These are phyloP conservation scores for Ochropleura leucogaster DNA, from an alignment of 2,888 invertebrate species.

Conservation along the genomic window DNA sequence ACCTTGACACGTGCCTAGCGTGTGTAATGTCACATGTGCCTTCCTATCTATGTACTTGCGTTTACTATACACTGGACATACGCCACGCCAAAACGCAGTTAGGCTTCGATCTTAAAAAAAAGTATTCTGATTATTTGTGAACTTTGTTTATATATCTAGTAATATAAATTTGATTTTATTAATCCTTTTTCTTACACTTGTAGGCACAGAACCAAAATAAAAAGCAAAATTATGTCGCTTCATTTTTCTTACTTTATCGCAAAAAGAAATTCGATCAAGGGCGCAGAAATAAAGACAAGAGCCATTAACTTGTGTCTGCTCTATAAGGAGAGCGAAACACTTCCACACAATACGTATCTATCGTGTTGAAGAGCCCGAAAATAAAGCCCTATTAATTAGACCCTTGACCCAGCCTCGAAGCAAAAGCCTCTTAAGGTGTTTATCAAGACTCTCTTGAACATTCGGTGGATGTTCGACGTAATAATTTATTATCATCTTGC, in stretches of 20 bases:
- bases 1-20: conserved; percentile 56
- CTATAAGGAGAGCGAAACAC: background rate
- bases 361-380: background rate
- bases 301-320: background rate
- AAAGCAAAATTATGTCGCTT: background rate
- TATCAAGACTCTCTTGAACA: conserved; percentile 17
- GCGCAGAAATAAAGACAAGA: background rate
- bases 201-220: background rate
- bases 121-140: background rate
- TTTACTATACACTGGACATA: conserved; percentile 17
- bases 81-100: conserved; percentile 28
- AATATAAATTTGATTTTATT: too few relatives aligned
- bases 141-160: too few relatives aligned
- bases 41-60: background rate
- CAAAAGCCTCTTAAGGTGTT: conserved; percentile 22
- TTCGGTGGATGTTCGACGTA: background rate
- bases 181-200: background rate
- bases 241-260: background rate
- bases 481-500: background rate
- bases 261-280: background rate
- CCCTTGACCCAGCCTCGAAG: conserved; percentile 34
- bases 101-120: background rate
- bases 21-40: conserved; percentile 28
- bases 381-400: conserved; percentile 25
- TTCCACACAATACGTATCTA: background rate